Conservation (phyloP, 2,888 invertebrate species). For the Synergus laeviventris region DNA sequence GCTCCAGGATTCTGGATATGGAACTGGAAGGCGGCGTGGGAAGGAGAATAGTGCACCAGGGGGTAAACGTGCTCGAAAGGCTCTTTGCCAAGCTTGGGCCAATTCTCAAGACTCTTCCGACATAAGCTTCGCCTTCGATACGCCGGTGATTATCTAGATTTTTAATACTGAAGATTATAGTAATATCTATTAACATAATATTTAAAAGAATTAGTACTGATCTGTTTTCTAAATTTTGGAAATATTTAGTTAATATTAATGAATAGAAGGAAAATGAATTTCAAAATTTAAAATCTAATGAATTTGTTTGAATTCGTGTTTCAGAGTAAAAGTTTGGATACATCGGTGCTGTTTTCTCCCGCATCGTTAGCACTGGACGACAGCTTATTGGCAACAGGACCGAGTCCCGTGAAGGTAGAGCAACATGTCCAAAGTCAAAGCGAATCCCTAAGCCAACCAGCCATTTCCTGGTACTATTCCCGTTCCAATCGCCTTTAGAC, state of each 20-base stretch:
- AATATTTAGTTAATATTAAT: not conserved
- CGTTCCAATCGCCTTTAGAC: constrained; percentile 75
- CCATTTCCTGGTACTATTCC: constrained; percentile 75
- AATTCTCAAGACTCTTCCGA: constrained; percentile 79
- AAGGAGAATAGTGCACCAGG: constrained; percentile 84
- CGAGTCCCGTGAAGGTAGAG: constrained; percentile 80
- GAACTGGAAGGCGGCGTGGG: constrained; percentile 78
- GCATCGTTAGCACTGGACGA: constrained; percentile 90
- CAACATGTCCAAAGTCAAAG: constrained; percentile 73
- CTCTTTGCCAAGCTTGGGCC: constrained; percentile 86
- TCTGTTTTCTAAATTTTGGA: not conserved
- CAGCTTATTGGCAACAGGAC: constrained; percentile 83
- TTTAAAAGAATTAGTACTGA: not conserved
- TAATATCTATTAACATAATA: not conserved
- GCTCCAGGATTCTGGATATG: constrained; percentile 80
- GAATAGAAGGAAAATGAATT: not conserved
- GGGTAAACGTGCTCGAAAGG: constrained; percentile 86
- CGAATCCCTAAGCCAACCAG: constrained; percentile 69
- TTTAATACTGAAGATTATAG: constrained; percentile 12
- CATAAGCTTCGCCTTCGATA: constrained; percentile 85
- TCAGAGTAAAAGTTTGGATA: constrained; percentile 91
- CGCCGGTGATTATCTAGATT: constrained; percentile 80
- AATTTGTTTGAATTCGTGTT: constrained; percentile 71
- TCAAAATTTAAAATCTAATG: not conserved
- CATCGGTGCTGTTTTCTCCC: constrained; percentile 89